Percentiles rank a stretch among this genome's conserved stretches.
These are phyloP conservation scores for Pseudopodoces humilis DNA, from an alignment of 2,113 vertebrate genomes.

Conservation along the genomic window DNA sequence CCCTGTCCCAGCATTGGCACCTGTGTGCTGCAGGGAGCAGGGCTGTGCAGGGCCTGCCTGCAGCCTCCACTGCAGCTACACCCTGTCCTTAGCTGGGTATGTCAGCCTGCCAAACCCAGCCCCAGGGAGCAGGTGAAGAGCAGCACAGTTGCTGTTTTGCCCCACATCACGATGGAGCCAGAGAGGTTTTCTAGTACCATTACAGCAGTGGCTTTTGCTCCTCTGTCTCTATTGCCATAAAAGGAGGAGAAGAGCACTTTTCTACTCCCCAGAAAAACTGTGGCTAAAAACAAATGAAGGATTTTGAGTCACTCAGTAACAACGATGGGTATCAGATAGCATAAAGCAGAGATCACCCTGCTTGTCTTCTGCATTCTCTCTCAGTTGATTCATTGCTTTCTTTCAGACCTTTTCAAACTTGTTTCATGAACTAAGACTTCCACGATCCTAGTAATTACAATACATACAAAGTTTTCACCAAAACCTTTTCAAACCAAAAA, in stretches of 20 bases:
- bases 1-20: accelerated
- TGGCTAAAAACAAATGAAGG: not conserved
- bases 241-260: not conserved
- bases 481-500: not conserved
- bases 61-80: accelerated
- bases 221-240: not conserved
- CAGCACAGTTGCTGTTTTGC: not conserved
- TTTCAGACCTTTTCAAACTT: not conserved
- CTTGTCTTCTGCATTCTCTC: not conserved
- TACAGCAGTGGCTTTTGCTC: not conserved
- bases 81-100: accelerated
- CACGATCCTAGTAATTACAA: not conserved
- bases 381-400: not conserved
- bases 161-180: not conserved
- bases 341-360: not conserved
- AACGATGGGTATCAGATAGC: not conserved
- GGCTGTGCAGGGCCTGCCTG: not conserved
- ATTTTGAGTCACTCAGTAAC: not conserved
- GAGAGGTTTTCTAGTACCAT: accelerated
- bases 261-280: not conserved
- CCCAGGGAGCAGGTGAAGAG: not conserved
- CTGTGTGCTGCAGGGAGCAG: not conserved
- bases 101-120: not conserved
- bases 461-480: not conserved
- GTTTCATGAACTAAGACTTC: not conserved